phyloP scores from a whole-genome alignment of 2,888 invertebrate species.

The Molorchus minor region DNA sequence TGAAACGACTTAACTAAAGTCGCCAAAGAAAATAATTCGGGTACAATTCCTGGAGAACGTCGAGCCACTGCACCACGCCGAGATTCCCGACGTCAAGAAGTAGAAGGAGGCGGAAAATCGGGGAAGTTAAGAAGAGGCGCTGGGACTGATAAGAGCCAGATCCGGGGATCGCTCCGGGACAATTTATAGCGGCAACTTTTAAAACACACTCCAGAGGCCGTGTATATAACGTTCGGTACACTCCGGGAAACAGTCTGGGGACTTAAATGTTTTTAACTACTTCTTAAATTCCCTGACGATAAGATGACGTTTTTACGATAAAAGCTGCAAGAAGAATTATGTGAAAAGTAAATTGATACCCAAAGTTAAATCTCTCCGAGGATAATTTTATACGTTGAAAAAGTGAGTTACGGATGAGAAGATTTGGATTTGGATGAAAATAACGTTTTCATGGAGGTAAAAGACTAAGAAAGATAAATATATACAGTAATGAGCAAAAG shows the following conservation, averaged over 20 bases:
- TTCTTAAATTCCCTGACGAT: conserved; percentile 51
- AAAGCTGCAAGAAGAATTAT: conserved; percentile 41
- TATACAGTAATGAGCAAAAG: no score
- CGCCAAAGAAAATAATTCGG: conserved; percentile 16
- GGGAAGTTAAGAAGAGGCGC: conserved; percentile 59
- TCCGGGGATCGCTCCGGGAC: conserved; percentile 64
- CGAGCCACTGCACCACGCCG: not conserved
- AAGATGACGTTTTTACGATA: conserved; percentile 46
- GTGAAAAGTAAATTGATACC: conserved; percentile 41
- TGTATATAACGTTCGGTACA: conserved; percentile 62
- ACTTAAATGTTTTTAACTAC: conserved; percentile 47
- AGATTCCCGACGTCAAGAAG: conserved; percentile 36
- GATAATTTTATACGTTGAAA: not conserved
- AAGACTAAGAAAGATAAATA: no score
- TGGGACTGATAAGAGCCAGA: conserved; percentile 62
- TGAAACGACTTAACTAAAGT: no score
- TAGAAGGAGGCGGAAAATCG: conserved; percentile 32
- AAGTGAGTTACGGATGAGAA: not conserved
- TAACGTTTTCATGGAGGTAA: no score
- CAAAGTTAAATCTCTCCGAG: not conserved
- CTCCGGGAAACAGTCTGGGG: conserved; percentile 46
- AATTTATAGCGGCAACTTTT: conserved; percentile 65
- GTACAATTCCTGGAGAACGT: not conserved
- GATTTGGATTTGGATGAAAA: no score
- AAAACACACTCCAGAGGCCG: conserved; percentile 63